A percentile compares a stretch with the other conserved stretches of the same genome.
phyloP scores from a whole-genome alignment of 2,888 invertebrate species.

The Pseudoips prasinana region DNA sequence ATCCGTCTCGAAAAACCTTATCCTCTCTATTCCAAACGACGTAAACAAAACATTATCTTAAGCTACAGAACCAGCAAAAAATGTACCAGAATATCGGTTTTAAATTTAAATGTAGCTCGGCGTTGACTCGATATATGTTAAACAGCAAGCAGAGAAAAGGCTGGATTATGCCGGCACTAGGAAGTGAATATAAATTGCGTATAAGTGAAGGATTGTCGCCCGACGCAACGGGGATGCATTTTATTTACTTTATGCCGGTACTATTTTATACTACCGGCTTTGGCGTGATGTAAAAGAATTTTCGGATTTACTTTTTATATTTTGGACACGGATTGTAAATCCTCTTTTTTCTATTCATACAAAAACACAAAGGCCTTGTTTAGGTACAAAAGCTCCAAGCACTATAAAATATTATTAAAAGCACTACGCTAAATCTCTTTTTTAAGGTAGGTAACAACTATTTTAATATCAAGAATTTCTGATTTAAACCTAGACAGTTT shows the following conservation, averaged over 20 bases:
- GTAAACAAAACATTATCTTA: constrained; percentile 2
- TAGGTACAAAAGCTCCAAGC: too few species aligned
- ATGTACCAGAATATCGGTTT: constrained; percentile 38
- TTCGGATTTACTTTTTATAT: constrained; percentile 20
- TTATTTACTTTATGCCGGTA: constrained; percentile 38
- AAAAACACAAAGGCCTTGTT: too few species aligned
- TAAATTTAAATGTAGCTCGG: constrained; percentile 51
- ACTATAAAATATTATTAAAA: too few species aligned
- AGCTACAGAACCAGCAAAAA: constrained; percentile 22
- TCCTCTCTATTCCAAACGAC: background rate
- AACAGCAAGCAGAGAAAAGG: constrained; percentile 47
- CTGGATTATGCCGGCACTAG: constrained; percentile 51
- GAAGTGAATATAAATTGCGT: constrained; percentile 72
- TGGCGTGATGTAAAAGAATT: constrained; percentile 13
- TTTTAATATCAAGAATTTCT: too few species aligned
- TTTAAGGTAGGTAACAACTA: too few species aligned
- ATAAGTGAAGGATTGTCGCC: constrained; percentile 64
- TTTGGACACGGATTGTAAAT: constrained; percentile 5
- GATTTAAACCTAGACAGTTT: too few species aligned
- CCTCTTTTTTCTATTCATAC: constrained; percentile 2
- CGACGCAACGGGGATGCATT: constrained; percentile 39
- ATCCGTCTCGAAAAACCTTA: too few species aligned
- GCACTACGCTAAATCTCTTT: too few species aligned
- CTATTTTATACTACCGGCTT: constrained; percentile 27
- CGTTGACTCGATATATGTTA: constrained; percentile 45